Evolutionary conservation across 2,797 vertebrate genomes (phyloP), one percentile per base, ranked within the genome.

Genomic region (Chromis chromis): DNA sequence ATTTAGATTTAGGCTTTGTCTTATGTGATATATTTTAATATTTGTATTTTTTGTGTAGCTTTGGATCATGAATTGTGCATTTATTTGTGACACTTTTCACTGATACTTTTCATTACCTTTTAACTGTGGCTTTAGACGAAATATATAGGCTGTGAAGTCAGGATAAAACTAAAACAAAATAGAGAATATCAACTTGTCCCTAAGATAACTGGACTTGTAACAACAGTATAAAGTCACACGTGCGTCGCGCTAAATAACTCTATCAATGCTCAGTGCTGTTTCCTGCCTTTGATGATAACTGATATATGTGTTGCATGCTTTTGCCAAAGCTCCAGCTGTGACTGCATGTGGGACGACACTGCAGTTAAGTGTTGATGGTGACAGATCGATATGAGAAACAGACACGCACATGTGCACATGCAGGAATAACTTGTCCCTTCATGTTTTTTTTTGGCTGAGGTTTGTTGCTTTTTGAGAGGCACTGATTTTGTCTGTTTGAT

Each of bases 401-500:
- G 42, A 58, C 28, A 42, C 16, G 4, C 7, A 25, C 39, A 52
- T 21, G 7, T 49, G 1, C 19, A 31, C 31, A 52, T 27, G 11
- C 33, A 46, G 36, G 40, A 55, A 55, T 59, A 27, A 40, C 33
- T n/a, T 53, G 4, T 53, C 21, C 46, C 31, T 33, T 58, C 24
- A 21, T 28, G 9, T 16, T 44, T 14, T 62, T n/a, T 40, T 67
- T 55, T 48, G 19, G 9, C 49, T 19, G 17, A 28, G 2, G 0
- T 62, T 44, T 46, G 7, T 40, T 68, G 27, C 25, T 71, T 28
- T 64, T 28, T 68, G 8, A 60, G 2, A 49, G 12, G 24, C 24
- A 52, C 39, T 59, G 4, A 59, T 52, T 11, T 21, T 33, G 19
- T 76, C 7, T 62, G 46, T 79, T 74, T 72, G 13, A 50, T 71